Evolutionary conservation across 2,113 vertebrate genomes (phyloP).

Genomic region (Prunella himalayana): DNA sequence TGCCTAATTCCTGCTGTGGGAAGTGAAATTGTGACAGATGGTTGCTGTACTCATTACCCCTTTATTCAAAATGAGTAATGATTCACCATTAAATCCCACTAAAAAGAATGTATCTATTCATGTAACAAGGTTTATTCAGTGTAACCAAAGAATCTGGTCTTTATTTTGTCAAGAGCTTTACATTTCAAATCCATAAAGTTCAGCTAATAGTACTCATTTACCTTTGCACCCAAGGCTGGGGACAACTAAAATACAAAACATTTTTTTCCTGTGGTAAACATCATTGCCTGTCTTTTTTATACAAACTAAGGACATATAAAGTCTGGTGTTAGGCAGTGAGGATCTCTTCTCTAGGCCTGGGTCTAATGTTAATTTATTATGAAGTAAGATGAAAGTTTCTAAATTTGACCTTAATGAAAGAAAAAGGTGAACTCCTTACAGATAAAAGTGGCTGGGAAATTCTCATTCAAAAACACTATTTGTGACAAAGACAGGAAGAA

Average conservation of each 20-base stretch:
- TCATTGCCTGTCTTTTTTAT: background rate
- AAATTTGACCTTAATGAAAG: background rate
- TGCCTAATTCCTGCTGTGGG: background rate
- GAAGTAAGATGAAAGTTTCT: background rate
- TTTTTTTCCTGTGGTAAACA: background rate
- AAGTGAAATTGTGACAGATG: slow-evolving; percentile 42
- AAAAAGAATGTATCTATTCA: slow-evolving; percentile 2
- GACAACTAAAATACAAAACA: background rate
- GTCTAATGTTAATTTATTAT: background rate
- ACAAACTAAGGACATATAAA: background rate
- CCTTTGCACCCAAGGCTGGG: background rate
- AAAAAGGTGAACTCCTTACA: background rate
- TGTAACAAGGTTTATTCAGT: slow-evolving; percentile 28
- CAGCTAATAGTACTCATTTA: background rate
- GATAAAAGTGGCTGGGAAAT: background rate
- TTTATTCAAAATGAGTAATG: slow-evolving; percentile 40
- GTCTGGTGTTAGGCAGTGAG: background rate
- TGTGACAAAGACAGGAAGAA: background rate
- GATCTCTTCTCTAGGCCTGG: background rate
- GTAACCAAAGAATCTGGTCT: slow-evolving; percentile 13
- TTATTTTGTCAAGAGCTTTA: slow-evolving; percentile 23
- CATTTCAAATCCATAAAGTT: slow-evolving; percentile 31
- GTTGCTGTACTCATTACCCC: background rate
- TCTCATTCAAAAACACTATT: background rate
- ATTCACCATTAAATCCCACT: slow-evolving; percentile 48